Evolutionary conservation across 2,113 vertebrate genomes (phyloP), one percentile per base, ranked within the genome.

Genomic region (Oncorhynchus clarkii): DNA sequence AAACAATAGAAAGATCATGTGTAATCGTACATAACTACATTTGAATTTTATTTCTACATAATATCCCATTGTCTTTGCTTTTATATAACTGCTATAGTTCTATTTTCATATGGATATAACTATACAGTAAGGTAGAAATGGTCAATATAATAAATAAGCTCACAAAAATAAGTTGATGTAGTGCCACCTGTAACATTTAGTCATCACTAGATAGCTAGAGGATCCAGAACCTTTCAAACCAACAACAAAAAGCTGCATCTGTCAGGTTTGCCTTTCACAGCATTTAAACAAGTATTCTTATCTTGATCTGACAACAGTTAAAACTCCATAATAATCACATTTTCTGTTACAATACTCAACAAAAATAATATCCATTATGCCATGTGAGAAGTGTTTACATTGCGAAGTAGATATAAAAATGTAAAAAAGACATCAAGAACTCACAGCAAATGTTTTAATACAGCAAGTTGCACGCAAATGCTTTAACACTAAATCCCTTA

Each of bases 301-400:
- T 16, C 11, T 51, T 14, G 3, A 16, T 45, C 8, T 24, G 22
- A 70, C 67, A 39, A 14, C 31, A 22, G 14, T n/a, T 20, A 69
- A 8, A 57, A 20, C 18, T 18, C 51, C 5, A 4, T 57, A 16
- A 16, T 18, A 57, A 57, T 5, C 51, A 16, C 12, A 18, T 18
- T 14, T 57, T 57, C 18, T 60, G 59, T 9, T 13, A 16, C 45
- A 57, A 51, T 70, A 16, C 14, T 39, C 49, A 71, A 34, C 26
- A 68, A 77, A 77, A 51, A 65, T 26, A 48, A 49, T 60, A 27
- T 60, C 34, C 29, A 26, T 79, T 80, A 74, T 39, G 73, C n/a
- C 66, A 80, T 74, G 72, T 68, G 16, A 27, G 24, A 80, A 29
- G 90, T 90, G 79, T 76, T 76, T 78, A 65, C 60, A 78, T 78